Evolutionary conservation across 2,113 vertebrate species (phyloP).

Genomic region (Sebastes schlegelii): DNA sequence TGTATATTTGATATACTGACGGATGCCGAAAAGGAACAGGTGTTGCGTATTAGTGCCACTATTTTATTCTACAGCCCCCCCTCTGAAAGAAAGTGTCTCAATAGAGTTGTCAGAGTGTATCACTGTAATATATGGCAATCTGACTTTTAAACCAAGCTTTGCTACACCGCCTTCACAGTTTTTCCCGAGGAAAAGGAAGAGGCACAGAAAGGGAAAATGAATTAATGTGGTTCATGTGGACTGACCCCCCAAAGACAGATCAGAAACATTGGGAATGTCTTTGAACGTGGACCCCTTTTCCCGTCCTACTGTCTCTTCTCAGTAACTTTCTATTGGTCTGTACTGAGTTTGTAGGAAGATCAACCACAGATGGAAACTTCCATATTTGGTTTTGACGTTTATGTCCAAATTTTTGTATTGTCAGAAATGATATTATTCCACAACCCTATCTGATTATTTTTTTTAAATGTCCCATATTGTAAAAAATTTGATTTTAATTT

Average conservation of each 20-base stretch:
- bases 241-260: slow-evolving; percentile 48
- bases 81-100: slow-evolving; percentile 44
- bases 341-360: slow-evolving; percentile 46
- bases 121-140: slow-evolving; percentile 63
- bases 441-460: background rate
- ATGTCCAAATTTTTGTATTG: background rate
- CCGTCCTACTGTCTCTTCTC: slow-evolving; percentile 29
- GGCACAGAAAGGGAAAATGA: slow-evolving; percentile 25
- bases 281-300: slow-evolving; percentile 54
- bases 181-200: slow-evolving; percentile 47
- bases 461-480: background rate
- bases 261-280: slow-evolving; percentile 65
- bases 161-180: slow-evolving; percentile 61
- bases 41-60: slow-evolving; percentile 79
- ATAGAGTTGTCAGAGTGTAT: slow-evolving; percentile 75
- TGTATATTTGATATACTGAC: slow-evolving; percentile 76
- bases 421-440: slow-evolving; percentile 1
- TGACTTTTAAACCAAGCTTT: slow-evolving; percentile 67
- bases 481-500: no score
- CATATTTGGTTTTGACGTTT: slow-evolving; percentile 32
- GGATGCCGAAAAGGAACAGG: slow-evolving; percentile 80
- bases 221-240: slow-evolving; percentile 69
- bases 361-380: slow-evolving; percentile 50
- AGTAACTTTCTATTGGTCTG: slow-evolving; percentile 24
- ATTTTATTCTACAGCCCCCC: slow-evolving; percentile 38